These are phyloP conservation scores for Cremastobaeus sp. DNA, from an alignment of 2,888 invertebrate species.

Conservation along the genomic window DNA sequence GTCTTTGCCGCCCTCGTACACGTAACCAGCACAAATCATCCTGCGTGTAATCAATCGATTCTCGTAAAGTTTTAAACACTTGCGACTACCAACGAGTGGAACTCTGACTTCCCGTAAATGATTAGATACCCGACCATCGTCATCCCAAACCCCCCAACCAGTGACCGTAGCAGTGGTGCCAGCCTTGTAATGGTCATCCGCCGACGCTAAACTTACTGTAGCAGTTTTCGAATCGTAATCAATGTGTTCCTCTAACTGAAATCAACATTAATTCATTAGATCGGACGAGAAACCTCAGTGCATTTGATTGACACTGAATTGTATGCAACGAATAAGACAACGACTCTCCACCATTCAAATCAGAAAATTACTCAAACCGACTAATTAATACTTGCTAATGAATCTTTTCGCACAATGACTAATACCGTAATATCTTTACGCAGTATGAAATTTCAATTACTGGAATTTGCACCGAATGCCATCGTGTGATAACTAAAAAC, in stretches of 20 bases:
- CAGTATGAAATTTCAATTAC: too few relatives aligned
- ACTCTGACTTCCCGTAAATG: slow-evolving; percentile 69
- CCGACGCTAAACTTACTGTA: slow-evolving; percentile 66
- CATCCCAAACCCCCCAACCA: slow-evolving; percentile 71
- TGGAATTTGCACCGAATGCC: too few relatives aligned
- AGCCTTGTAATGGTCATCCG: slow-evolving; percentile 63
- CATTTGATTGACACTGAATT: too few relatives aligned
- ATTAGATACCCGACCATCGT: slow-evolving; percentile 64
- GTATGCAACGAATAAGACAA: too few relatives aligned
- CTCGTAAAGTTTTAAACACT: slow-evolving; percentile 68
- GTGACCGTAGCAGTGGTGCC: slow-evolving; percentile 70
- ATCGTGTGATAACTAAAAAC: too few relatives aligned
- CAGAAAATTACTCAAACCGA: too few relatives aligned
- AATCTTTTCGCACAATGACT: too few relatives aligned
- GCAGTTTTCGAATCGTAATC: slow-evolving; percentile 61
- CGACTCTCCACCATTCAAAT: too few relatives aligned
- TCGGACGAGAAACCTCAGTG: neutral
- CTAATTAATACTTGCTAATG: too few relatives aligned
- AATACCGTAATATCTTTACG: too few relatives aligned
- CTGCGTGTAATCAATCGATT: slow-evolving; percentile 78
- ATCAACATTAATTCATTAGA: slow-evolving; percentile 1
- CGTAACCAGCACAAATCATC: slow-evolving; percentile 83
- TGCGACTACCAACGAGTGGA: slow-evolving; percentile 67
- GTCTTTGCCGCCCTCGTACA: slow-evolving; percentile 80
- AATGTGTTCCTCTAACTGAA: slow-evolving; percentile 66